Conservation (phyloP, 2,113 vertebrate species). For the Oryctolagus cuniculus region mOryCun1.1 NC_091436.1:5525501-5526000, state of each 20-base stretch:
- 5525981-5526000: not conserved
- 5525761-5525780: no score
- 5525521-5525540: conserved; percentile 48
- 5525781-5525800: not conserved
- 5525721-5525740: not conserved
- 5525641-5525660: not conserved
- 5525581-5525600: not conserved
- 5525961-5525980: rapidly evolving
- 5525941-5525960: no score
- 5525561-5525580: not conserved
- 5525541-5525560: not conserved
- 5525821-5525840: not conserved
- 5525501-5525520: not conserved
- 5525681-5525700: not conserved
- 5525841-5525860: not conserved
- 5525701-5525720: not conserved
- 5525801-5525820: not conserved
- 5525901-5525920: not conserved
- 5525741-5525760: not conserved
- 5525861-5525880: not conserved
- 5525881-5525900: not conserved
- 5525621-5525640: not conserved
- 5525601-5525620: not conserved
- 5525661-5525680: not conserved
- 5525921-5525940: not conserved